phyloP scores from a whole-genome alignment of 1,140 invertebrate species.

The Drosophila oshimai region DNA sequence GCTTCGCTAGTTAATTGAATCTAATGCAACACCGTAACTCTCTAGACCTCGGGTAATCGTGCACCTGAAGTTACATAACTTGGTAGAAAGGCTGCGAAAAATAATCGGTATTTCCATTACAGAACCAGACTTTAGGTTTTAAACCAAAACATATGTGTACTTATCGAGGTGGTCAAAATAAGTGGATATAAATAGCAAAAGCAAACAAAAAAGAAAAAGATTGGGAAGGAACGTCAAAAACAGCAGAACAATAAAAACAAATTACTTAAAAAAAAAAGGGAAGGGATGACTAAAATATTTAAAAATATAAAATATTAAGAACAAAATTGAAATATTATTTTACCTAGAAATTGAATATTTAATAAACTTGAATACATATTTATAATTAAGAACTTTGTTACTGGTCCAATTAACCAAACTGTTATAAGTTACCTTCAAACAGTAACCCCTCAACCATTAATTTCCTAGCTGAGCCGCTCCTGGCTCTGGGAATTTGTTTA shows the following conservation, averaged over 20 bases:
- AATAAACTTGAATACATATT: background rate
- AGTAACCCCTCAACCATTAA: no score
- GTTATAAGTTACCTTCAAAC: no score
- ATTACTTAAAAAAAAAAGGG: background rate
- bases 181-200: background rate
- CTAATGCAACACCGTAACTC: constrained; percentile 1
- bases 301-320: background rate
- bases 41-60: background rate
- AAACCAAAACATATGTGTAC: background rate
- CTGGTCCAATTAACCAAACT: no score
- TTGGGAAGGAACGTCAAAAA: background rate
- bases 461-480: background rate
- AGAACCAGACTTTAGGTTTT: background rate
- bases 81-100: background rate
- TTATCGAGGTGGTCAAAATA: background rate
- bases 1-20: constrained; percentile 32
- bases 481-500: constrained; percentile 18
- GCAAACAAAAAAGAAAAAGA: background rate
- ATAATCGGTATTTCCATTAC: background rate
- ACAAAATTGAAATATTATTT: background rate
- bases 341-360: no score
- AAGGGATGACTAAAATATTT: background rate
- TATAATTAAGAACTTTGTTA: no score
- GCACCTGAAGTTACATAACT: background rate
- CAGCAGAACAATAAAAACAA: background rate